These are phyloP conservation scores for Casuarius casuarius DNA, from an alignment of 2,113 vertebrate genomes.

Conservation along the genomic window DNA sequence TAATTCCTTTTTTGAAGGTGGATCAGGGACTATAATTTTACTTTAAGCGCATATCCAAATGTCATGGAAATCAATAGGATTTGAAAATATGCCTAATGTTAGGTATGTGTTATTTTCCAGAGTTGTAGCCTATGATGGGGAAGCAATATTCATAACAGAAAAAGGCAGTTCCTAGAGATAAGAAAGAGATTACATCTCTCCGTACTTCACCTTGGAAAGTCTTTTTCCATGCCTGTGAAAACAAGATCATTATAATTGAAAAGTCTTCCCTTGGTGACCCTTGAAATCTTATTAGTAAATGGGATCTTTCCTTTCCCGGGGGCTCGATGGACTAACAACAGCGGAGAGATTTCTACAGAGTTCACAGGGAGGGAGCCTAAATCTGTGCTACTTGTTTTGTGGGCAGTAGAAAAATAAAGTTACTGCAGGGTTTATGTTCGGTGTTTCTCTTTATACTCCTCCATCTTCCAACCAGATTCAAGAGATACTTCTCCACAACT, in stretches of 20 bases:
- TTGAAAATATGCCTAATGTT: not conserved
- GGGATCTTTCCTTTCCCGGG: constrained; percentile 12
- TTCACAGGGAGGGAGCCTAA: not conserved
- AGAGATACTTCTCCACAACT: not conserved
- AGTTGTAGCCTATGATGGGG: not conserved
- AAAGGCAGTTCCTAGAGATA: constrained; percentile 15
- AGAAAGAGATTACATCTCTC: constrained; percentile 50
- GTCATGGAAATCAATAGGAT: not conserved
- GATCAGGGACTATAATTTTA: not conserved
- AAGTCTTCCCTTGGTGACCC: constrained; percentile 39
- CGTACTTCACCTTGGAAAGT: constrained; percentile 54
- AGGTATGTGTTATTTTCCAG: not conserved
- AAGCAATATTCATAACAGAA: constrained; percentile 48
- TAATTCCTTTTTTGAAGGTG: not conserved
- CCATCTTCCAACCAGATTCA: not conserved
- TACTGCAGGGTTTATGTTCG: not conserved
- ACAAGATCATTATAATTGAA: constrained; percentile 51
- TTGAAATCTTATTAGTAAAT: constrained; percentile 64
- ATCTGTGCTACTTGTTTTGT: not conserved
- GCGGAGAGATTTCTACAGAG: not conserved
- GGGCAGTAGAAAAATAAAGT: not conserved
- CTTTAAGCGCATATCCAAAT: not conserved
- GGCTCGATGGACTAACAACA: not conserved
- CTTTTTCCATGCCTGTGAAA: constrained; percentile 42
- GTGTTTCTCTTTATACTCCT: not conserved